Conservation (phyloP, 2,113 vertebrate species). For the Pipra filicauda region DNA sequence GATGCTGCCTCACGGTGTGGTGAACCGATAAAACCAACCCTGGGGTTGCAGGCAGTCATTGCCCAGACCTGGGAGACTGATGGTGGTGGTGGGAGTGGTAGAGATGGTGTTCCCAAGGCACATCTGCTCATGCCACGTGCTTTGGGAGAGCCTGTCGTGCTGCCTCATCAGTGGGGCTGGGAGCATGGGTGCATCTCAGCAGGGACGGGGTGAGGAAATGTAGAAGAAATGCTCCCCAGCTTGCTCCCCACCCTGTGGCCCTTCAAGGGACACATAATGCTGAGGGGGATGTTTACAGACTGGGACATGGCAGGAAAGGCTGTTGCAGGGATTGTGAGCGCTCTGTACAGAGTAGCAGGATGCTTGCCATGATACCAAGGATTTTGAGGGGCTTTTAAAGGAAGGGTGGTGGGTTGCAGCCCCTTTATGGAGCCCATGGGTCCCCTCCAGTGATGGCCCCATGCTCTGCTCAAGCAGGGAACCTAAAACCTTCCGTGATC, state of each 20-base stretch:
- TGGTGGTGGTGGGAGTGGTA: neutral
- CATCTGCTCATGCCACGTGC: neutral
- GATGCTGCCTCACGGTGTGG: neutral
- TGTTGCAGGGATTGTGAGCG: neutral
- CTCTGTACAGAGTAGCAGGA: neutral
- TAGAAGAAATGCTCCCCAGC: neutral
- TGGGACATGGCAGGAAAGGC: neutral
- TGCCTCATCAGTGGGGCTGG: fast-evolving
- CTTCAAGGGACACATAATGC: fast-evolving
- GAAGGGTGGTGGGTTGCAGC: neutral
- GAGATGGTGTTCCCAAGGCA: neutral
- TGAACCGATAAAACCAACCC: neutral
- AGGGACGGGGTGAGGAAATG: neutral
- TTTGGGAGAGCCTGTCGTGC: neutral
- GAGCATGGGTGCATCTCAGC: fast-evolving
- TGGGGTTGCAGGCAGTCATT: neutral
- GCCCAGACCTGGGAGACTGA: neutral
- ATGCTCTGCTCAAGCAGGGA: neutral
- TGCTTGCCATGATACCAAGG: neutral
- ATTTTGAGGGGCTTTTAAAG: neutral
- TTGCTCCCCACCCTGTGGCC: neutral
- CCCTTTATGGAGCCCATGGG: fast-evolving
- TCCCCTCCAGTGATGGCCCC: neutral
- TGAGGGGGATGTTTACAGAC: neutral
- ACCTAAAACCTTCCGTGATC: neutral